Base-by-base conservation (phyloP, 1,140 invertebrate species). In the Pseudomyrmex dendroicus region DNA sequence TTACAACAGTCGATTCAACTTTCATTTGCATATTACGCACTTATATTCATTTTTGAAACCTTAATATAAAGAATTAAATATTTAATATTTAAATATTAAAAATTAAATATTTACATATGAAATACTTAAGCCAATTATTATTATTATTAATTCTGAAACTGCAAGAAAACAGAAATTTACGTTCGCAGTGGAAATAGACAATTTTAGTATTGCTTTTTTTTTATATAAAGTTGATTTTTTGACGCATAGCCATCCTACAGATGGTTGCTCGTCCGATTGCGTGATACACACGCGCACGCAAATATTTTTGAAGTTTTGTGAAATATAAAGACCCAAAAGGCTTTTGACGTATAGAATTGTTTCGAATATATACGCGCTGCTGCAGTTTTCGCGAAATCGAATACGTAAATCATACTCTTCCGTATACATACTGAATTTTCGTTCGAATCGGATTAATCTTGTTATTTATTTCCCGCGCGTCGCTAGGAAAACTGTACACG, bases 241-340 rank as follows among this genome's bases (percentile, higher is more conserved):
- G 17, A 68, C n/a, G n/a, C 8, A 56, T 46, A 57, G 9, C 15
- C 0, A 56, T 63, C 12, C n/a, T 35, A 35, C 1, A 35, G 12
- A 5, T n/a, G 46, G 20, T 20, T 68, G 8, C 56, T 46, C 56
- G 74, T 48, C 4, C 73, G 13, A 77, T 56, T 57, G 52, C 15
- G 22, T 2, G 25, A 44, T 10, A 57, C 54, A 48, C 66, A 56
- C 17, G 12, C n/a, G 4, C 10, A 10, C 13, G 8, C 52, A 17
- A 57, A 25, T 46, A 1, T 67, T 78, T 67, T 68, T 20, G 35
- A 46, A 68, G 17, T 68, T 78, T 68, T 63, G 52, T 78, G 74
- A 78, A 78, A 68, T 78, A 78, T 78, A 1, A 20, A 56, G 3
- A 67, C 20, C 35, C 22, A 15, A 68, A 77, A 77, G 17, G 35